Evolutionary conservation across 1,140 invertebrate genomes (phyloP), one percentile per base, ranked within the genome.

Genomic region (Bombus waltoni): DNA sequence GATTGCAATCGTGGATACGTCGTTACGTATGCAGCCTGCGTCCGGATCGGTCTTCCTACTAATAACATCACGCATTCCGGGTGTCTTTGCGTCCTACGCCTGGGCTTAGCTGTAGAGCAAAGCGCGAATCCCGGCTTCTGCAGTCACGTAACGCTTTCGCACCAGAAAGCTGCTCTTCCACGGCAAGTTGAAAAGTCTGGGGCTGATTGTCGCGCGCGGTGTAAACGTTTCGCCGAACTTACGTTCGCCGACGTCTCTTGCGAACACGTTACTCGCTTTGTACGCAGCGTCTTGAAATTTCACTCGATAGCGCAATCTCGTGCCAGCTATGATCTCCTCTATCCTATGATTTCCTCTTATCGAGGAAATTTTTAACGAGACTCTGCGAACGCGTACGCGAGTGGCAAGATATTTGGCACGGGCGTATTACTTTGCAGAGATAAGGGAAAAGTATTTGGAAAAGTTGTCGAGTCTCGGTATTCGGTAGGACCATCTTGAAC

Each of bases 51-150:
- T 79, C 83, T 62, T 80, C 47, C 38, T 77, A 22, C 76, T 85
- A 85, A 85, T 85, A 85, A 85, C 83, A 85, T 85, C 76, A 80
- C 83, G 76, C 76, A 80, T 85, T 72, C 76, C 83, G 53, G 40
- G 22, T 71, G 83, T 71, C 76, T 85, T 85, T 85, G 83, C 83
- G 53, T 73, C 25, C 53, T 13, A 28, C 15, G n/a, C 10, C 32
- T 25, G 18, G 68, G 68, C 80, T 59, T 62, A 62, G 40, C 32
- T 28, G n/a, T 2, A 1, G 53, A 44, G 47, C 18, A 32, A 59
- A 72, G n/a, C n/a, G 32, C 44, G 38, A 81, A 73, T 62, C 22
- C 53, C 0, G 18, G 22, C 15, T 5, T 0, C 25, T 18, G 47
- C 8, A 1, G 78, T 73, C 79, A 73, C 79, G 47, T 72, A 72